A percentile compares a stretch with the other conserved stretches of the same genome.
phyloP scores from a whole-genome alignment of 1,140 invertebrate species.

The Eupristina koningsbergeri region DNA sequence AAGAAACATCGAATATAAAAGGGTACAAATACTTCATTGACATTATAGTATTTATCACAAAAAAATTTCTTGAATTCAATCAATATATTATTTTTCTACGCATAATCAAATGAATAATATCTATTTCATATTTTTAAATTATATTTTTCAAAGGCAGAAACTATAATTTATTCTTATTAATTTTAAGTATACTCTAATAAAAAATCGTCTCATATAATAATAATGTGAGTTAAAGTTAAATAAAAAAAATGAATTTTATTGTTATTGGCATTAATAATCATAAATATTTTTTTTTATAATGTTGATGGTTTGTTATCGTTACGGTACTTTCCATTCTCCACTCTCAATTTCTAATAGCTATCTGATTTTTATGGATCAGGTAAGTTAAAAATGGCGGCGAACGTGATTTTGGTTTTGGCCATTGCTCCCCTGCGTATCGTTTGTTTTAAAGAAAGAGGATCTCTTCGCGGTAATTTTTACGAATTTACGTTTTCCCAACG shows the following conservation, averaged over 20 bases:
- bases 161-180: no score
- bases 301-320: no score
- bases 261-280: no score
- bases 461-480: neutral
- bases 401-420: slow-evolving; percentile 19
- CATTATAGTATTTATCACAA: neutral
- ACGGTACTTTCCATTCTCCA: neutral
- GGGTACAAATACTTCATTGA: neutral
- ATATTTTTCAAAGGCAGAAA: no score
- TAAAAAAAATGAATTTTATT: no score
- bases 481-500: neutral
- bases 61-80: neutral
- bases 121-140: no score
- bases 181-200: no score
- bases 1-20: neutral
- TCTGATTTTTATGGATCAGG: slow-evolving; percentile 24
- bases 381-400: neutral
- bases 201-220: no score
- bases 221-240: no score
- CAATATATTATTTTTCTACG: no score
- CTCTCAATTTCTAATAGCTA: slow-evolving; percentile 1
- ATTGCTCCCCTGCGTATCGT: slow-evolving; percentile 31
- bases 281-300: no score
- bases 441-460: neutral
- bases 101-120: no score